A percentile compares a stretch with the other conserved stretches of the same genome.
These are phyloP conservation scores for Holothuria scabra DNA, from an alignment of 53 echinoderm and acorn worm genomes.

Conservation along the genomic window DNA sequence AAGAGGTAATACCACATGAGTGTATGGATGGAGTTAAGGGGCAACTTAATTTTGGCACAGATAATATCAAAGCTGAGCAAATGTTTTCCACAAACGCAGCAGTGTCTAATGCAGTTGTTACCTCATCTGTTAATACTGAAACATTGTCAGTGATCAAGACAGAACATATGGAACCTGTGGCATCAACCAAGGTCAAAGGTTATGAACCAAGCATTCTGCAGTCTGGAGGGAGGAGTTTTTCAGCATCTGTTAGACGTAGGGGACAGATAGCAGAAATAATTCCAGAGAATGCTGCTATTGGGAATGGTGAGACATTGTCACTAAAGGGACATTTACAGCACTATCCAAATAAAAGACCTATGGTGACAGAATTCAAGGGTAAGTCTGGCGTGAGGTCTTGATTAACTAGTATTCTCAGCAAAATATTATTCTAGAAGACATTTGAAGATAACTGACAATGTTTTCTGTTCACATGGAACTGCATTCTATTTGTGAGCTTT, in stretches of 20 bases:
- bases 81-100: neutral
- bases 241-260: neutral
- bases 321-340: constrained; percentile 12
- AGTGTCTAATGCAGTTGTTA: too few species aligned
- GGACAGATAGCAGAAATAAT: neutral
- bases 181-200: neutral
- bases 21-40: neutral
- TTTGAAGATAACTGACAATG: too few species aligned
- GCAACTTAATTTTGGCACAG: constrained; percentile 8
- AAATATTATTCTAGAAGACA: too few species aligned
- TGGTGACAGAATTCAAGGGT: neutral
- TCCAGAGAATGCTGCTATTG: neutral
- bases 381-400: neutral
- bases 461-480: too few species aligned
- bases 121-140: neutral
- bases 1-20: neutral
- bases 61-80: neutral
- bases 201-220: neutral
- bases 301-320: neutral
- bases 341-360: neutral
- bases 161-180: too few species aligned
- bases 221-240: neutral
- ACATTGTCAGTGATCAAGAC: too few species aligned
- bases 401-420: too few species aligned
- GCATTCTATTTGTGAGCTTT: too few species aligned